Conservation (phyloP, 2,113 vertebrate species). For the Mobula hypostoma region DNA sequence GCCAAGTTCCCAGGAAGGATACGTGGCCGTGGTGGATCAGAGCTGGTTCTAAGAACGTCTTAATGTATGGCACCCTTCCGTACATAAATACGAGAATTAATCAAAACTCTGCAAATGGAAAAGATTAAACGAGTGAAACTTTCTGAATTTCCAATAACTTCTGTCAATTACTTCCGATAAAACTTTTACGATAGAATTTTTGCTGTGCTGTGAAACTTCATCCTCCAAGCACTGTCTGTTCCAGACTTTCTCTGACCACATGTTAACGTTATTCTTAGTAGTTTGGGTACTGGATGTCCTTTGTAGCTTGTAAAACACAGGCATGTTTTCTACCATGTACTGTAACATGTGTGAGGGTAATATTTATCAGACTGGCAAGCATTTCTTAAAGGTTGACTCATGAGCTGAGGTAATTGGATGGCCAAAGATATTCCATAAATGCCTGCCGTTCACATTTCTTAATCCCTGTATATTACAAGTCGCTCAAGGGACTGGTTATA, state of each 20-base stretch:
- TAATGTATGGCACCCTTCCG: neutral
- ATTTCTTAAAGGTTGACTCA: neutral
- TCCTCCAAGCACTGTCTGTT: neutral
- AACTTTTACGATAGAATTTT: neutral
- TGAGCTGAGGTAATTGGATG: neutral
- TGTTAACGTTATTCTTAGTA: neutral
- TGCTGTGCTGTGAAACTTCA: neutral
- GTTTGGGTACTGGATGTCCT: slow-evolving; percentile 13
- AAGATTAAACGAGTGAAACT: neutral
- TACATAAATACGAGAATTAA: neutral
- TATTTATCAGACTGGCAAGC: slow-evolving; percentile 18
- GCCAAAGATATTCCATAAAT: neutral
- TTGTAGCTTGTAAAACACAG: neutral
- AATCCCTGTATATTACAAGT: neutral
- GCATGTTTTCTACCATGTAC: neutral
- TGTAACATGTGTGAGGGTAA: neutral
- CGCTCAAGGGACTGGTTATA: neutral
- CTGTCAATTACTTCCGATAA: neutral
- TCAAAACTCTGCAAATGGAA: neutral
- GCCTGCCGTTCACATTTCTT: neutral
- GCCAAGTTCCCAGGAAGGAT: no score
- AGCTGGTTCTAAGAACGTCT: neutral
- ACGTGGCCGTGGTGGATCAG: no score
- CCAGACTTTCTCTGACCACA: neutral
- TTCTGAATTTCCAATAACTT: slow-evolving; percentile 21